Percentiles rank a stretch among this genome's conserved stretches.
phyloP scores from a whole-genome alignment of 2,888 invertebrate species.

The Fissipunctia ypsillon region DNA sequence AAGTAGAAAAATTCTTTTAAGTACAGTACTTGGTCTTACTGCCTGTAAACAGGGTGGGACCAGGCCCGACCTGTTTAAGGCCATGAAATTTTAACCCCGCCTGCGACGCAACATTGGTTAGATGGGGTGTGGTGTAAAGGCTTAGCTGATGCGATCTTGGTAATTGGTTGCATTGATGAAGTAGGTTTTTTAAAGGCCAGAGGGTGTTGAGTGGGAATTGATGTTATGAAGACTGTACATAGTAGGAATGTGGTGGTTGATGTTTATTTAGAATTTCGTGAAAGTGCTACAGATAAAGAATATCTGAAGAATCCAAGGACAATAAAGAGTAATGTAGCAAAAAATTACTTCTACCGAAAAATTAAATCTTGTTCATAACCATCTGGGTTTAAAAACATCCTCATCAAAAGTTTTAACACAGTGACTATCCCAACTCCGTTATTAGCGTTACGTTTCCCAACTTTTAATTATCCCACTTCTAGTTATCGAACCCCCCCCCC shows the following conservation, averaged over 20 bases:
- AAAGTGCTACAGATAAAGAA: not conserved
- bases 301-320: not conserved
- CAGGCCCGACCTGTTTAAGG: constrained; percentile 77
- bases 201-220: not conserved
- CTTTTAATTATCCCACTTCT: too few species aligned
- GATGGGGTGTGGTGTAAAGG: constrained; percentile 49
- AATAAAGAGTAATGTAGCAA: not conserved
- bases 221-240: not conserved
- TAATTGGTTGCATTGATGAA: not conserved
- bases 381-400: not conserved
- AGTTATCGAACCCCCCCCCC: too few species aligned
- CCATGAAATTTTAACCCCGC: constrained; percentile 81
- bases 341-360: not conserved
- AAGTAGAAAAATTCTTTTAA: constrained; percentile 62
- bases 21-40: constrained; percentile 57
- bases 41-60: constrained; percentile 62
- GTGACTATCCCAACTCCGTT: constrained; percentile 2
- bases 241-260: not conserved
- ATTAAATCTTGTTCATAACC: not conserved
- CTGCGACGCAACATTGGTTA: constrained; percentile 54
- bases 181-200: not conserved
- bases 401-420: constrained; percentile 20
- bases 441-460: constrained; percentile 30
- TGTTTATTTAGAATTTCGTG: not conserved
- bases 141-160: constrained; percentile 42